Conservation (phyloP, 2,113 vertebrate genomes). For the Plotosus lineatus region DNA sequence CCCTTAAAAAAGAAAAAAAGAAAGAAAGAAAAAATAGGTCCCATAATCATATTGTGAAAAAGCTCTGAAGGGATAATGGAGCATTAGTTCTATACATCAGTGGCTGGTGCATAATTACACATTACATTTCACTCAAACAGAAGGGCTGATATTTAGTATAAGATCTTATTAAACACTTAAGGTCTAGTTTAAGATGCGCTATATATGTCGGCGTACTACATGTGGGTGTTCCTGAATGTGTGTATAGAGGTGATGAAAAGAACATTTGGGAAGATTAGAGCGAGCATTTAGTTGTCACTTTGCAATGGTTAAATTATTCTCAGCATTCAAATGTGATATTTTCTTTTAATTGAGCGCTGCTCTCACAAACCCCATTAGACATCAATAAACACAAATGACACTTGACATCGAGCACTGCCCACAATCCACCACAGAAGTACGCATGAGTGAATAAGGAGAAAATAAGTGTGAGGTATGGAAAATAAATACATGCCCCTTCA, state of each 20-base stretch:
- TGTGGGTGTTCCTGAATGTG: not conserved
- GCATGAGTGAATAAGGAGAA: not conserved
- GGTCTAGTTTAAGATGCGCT: not conserved
- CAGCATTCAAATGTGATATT: not conserved
- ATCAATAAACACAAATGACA: not conserved
- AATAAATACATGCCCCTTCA: too few species aligned
- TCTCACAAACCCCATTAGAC: slow-evolving; percentile 15
- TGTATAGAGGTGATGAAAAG: not conserved
- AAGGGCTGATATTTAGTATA: not conserved
- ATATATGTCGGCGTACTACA: too few species aligned
- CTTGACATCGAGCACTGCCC: not conserved
- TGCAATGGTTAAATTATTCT: not conserved
- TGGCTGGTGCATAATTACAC: not conserved
- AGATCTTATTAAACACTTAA: not conserved
- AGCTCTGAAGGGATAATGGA: not conserved
- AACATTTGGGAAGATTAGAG: not conserved
- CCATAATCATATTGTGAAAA: not conserved
- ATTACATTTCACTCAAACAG: not conserved
- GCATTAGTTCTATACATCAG: slow-evolving; percentile 6
- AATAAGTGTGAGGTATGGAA: not conserved
- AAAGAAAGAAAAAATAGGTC: not conserved
- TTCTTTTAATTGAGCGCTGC: slow-evolving; percentile 18
- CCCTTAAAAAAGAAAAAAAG: not conserved
- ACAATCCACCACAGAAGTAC: slow-evolving; percentile 2
- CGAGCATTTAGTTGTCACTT: not conserved